phyloP scores from a whole-genome alignment of 2,888 invertebrate species.

The Cryptosula pallasiana region DNA sequence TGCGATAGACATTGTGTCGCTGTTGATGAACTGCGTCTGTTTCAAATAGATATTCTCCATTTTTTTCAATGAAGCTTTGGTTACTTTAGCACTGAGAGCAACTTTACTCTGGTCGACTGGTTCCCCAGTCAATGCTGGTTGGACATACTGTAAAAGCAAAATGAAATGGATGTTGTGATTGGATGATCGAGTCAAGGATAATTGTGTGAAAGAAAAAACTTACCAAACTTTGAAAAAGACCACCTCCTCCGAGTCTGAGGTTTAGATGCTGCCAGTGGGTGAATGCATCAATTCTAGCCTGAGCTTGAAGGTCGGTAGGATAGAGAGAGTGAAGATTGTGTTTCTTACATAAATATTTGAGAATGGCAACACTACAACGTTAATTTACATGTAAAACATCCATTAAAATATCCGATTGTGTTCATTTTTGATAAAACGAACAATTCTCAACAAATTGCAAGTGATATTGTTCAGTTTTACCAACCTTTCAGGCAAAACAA shows the following conservation, averaged over 20 bases:
- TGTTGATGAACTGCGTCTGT: slow-evolving; percentile 36
- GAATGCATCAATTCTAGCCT: slow-evolving; percentile 66
- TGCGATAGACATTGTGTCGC: slow-evolving; percentile 41
- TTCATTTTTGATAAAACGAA: no score
- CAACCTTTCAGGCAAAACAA: slow-evolving; percentile 63
- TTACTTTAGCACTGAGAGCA: slow-evolving; percentile 30
- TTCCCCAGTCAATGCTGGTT: slow-evolving; percentile 35
- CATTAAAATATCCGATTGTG: no score
- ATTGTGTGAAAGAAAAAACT: no score
- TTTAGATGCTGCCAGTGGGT: slow-evolving; percentile 73
- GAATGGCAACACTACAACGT: slow-evolving; percentile 60
- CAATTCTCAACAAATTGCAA: no score
- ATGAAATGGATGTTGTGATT: no score
- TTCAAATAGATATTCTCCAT: slow-evolving; percentile 42
- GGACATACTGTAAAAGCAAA: slow-evolving; percentile 36
- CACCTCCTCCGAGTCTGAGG: slow-evolving; percentile 59
- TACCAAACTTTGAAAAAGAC: slow-evolving; percentile 63
- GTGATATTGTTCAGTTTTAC: no score
- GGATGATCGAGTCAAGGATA: no score
- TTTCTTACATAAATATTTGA: slow-evolving; percentile 64
- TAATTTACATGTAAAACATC: no score
- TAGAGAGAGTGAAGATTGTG: slow-evolving; percentile 59
- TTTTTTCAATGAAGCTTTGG: slow-evolving; percentile 27
- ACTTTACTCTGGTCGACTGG: slow-evolving; percentile 37
- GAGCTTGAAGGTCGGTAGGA: slow-evolving; percentile 61